phyloP scores from a whole-genome alignment of 2,797 vertebrate species.

The Sparidentex hasta region DNA sequence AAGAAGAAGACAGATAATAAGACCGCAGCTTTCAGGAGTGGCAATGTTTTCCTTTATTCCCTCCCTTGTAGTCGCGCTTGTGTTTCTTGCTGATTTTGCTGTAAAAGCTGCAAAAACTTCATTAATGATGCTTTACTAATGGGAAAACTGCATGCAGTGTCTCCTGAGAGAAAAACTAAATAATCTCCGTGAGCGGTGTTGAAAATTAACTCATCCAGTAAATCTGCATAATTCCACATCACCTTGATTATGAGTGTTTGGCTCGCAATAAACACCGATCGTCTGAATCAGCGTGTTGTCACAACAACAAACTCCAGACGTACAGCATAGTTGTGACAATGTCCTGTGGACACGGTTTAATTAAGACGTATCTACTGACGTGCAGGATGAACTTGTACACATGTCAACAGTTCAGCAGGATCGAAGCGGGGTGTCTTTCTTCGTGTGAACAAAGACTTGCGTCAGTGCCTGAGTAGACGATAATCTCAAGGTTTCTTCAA shows the following conservation, averaged over 20 bases:
- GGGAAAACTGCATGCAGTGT: conserved; percentile 9
- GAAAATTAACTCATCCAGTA: conserved; percentile 21
- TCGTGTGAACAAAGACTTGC: conserved; percentile 18
- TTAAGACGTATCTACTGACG: not conserved
- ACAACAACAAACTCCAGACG: conserved; percentile 13
- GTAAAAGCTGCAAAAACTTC: conserved; percentile 41
- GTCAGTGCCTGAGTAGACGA: conserved; percentile 7
- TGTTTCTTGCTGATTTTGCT: conserved; percentile 42
- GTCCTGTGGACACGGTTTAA: conserved; percentile 11
- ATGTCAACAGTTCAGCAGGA: not conserved
- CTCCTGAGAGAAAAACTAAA: conserved; percentile 32
- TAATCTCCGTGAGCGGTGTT: conserved; percentile 15
- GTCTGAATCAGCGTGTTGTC: not conserved
- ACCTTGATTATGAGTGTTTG: conserved; percentile 22
- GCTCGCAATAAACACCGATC: conserved; percentile 2
- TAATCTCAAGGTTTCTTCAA: conserved; percentile 44
- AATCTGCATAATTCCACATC: conserved; percentile 33
- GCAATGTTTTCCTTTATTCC: conserved; percentile 13
- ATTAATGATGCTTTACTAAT: conserved; percentile 38
- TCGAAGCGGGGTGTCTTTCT: conserved; percentile 12
- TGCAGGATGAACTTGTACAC: not conserved
- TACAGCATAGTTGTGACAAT: not conserved
- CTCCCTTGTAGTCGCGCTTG: conserved; percentile 14
- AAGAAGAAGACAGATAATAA: conserved; percentile 20
- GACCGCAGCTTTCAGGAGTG: conserved; percentile 13